Base-by-base conservation (phyloP, 2,888 invertebrate genomes). In the Lathronympha strigana region DNA sequence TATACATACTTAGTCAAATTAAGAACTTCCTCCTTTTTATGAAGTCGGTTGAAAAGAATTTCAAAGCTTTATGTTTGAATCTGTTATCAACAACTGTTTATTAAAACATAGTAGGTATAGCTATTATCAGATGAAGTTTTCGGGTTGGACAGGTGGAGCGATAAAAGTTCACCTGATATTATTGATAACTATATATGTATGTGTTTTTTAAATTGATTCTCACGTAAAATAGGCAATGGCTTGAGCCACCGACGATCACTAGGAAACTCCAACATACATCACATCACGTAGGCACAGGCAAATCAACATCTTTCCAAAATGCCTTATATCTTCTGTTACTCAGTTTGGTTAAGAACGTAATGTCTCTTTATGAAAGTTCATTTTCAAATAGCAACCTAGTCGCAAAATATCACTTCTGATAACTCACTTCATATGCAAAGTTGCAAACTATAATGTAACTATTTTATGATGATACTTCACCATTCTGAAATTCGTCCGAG, bases 281-380 rank as follows among this genome's bases (percentile, higher is more conserved):
- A 43, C 43, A 57, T 43, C 57, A 57, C 57, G 57, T 57, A 57
- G 28, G 40, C 40, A 3, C 19, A 55, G 19, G 15, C 53, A 11
- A 9, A 36, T 51, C 13, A n/a, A 9, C 23, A 15, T 28, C 0
- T n/a, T 31, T 28, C 9, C 9, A 45, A 45, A 45, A 40, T 28
- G 43, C 0, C 57, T 6, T 45, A 57, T 19, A 21, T 4, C n/a
- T n/a, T 31, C 3, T 3, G 4, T 13, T 19, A 31, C n/a, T 19
- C 3, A 2, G n/a, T 17, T 17, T 21, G n/a, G 21, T 21, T 19
- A 45, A 28, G 8, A 31, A 25, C 43, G 19, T 33, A 43, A 21
- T 9, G 4, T 9, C 8, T 19, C 11, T 28, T 2, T 0, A 9
- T n/a, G n/a, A 28, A 8, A 19, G 43, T 57, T 45, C 19, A 28